phyloP scores from a whole-genome alignment of 2,113 vertebrate species.

The Pelecanus crispus region DNA sequence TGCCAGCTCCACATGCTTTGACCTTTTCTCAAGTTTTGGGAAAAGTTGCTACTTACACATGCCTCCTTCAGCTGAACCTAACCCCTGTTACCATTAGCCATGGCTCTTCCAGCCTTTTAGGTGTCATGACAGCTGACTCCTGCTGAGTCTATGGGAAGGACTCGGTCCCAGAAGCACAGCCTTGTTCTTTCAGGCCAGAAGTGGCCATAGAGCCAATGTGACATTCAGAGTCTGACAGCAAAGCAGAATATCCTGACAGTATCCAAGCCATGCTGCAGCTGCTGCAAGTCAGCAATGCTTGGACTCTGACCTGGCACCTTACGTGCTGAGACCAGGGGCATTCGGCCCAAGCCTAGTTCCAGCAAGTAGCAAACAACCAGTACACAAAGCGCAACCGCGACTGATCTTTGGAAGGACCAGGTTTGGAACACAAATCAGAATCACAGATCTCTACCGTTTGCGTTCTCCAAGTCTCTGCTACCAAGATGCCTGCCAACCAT shows the following conservation, averaged over 20 bases:
- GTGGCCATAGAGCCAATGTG: not conserved
- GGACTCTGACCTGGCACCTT: not conserved
- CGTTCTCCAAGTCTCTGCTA: not conserved
- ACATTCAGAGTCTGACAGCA: not conserved
- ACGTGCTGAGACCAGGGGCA: not conserved
- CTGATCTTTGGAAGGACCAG: not conserved
- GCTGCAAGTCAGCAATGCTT: not conserved
- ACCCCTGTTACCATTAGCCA: not conserved
- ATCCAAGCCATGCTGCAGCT: conserved; percentile 22
- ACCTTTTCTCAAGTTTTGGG: not conserved
- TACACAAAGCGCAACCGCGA: not conserved
- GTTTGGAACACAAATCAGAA: not conserved
- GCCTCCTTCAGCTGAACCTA: not conserved
- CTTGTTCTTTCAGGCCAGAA: not conserved
- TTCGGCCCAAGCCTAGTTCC: not conserved
- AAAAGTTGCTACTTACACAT: not conserved
- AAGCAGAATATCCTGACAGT: not conserved
- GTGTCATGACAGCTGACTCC: not conserved
- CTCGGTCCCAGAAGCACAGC: not conserved
- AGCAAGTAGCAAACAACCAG: not conserved
- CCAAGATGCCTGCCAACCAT: not conserved
- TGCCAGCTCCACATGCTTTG: not conserved
- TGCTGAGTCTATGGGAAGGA: not conserved
- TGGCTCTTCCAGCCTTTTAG: not conserved
- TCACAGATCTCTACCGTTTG: not conserved